Conservation (phyloP, 2,797 vertebrate species). For the Phrynocephalus vlangalii region DNA sequence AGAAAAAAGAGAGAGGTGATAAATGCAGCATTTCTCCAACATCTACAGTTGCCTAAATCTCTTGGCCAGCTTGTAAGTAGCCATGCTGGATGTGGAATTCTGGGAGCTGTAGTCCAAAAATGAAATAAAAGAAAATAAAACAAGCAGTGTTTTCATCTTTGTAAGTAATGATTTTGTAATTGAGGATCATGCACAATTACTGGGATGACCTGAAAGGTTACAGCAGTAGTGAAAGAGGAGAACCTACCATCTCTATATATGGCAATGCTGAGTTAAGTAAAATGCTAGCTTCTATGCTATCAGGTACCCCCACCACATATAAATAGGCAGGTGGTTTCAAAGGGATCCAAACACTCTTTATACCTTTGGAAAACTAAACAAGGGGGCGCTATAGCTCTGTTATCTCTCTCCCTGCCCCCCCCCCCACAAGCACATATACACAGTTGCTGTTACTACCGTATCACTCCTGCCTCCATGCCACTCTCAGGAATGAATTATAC, state of each 20-base stretch:
- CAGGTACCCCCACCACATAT: not conserved
- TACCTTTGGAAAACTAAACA: not conserved
- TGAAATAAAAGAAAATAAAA: not conserved
- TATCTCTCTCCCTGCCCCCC: not conserved
- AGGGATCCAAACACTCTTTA: not conserved
- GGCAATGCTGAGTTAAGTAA: too few species aligned
- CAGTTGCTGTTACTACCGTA: not conserved
- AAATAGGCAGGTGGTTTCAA: not conserved
- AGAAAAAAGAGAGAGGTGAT: too few species aligned
- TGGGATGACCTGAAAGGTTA: too few species aligned
- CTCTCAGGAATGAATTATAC: not conserved
- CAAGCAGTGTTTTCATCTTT: not conserved
- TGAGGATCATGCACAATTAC: too few species aligned
- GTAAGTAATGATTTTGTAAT: not conserved
- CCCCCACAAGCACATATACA: not conserved
- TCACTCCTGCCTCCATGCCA: not conserved
- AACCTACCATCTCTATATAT: too few species aligned
- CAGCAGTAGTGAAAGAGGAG: too few species aligned
- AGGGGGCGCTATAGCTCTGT: too few species aligned
- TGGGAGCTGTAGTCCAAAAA: too few species aligned
- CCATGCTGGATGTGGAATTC: too few species aligned
- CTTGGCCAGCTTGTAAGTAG: too few species aligned
- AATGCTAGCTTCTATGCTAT: not conserved
- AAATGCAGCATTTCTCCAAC: too few species aligned
- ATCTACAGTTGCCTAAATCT: too few species aligned